A percentile compares a stretch with the other conserved stretches of the same genome.
Conservation (phyloP, 30 jellyfish, hydroid and myxozoan species). For the Rhopilema esculentum region DNA sequence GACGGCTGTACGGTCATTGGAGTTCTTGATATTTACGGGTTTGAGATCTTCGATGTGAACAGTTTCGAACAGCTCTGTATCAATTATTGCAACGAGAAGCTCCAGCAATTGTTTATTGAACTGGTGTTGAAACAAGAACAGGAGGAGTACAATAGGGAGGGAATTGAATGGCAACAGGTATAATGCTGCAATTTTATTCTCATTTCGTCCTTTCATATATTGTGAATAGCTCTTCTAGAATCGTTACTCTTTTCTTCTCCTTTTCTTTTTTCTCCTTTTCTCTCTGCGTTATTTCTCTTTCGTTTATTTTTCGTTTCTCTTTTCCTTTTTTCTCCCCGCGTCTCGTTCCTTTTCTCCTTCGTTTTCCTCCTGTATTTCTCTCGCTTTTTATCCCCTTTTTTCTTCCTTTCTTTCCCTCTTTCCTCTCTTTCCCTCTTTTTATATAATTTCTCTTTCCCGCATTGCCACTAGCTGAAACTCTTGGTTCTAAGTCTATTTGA, state of each 20-base stretch:
- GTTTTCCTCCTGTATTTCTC: neutral
- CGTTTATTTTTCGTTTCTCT: neutral
- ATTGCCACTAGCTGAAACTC: too few species aligned
- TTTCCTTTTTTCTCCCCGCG: neutral
- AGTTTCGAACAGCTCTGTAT: slow-evolving; percentile 92
- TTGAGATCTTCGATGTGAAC: slow-evolving; percentile 91
- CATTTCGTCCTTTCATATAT: neutral
- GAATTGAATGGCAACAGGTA: slow-evolving; percentile 95
- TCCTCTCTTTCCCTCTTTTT: too few species aligned
- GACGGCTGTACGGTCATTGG: slow-evolving; percentile 91
- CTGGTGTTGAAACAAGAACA: slow-evolving; percentile 92
- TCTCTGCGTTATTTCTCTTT: neutral
- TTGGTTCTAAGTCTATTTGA: too few species aligned
- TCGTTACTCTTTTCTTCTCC: neutral
- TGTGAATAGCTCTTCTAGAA: too few species aligned
- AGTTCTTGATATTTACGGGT: slow-evolving; percentile 92
- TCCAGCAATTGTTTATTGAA: slow-evolving; percentile 92
- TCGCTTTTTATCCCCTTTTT: too few species aligned
- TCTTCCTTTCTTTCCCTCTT: too few species aligned
- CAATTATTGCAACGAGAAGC: slow-evolving; percentile 92
- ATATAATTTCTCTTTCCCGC: too few species aligned
- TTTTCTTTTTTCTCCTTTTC: neutral
- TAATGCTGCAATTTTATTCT: neutral
- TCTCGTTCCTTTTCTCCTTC: neutral
- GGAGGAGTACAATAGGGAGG: slow-evolving; percentile 89